Conservation (phyloP, 2,113 vertebrate genomes). For the Jaculus jaculus region DNA sequence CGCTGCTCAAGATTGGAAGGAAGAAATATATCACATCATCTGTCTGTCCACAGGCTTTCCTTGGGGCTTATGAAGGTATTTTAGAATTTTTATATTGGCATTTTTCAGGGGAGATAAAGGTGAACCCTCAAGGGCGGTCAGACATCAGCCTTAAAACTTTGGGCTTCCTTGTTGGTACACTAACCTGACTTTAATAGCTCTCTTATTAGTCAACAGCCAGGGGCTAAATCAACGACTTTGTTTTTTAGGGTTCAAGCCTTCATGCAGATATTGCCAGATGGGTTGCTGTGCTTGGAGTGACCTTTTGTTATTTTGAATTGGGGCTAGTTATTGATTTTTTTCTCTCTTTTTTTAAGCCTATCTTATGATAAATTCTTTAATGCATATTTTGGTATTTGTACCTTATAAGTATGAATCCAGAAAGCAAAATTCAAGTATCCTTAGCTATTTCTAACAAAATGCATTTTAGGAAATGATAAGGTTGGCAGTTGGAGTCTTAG, state of each 20-base stretch:
- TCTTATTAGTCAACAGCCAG: conserved; percentile 78
- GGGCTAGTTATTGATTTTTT: conserved; percentile 79
- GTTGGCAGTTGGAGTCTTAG: conserved; percentile 89
- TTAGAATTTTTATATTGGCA: conserved; percentile 92
- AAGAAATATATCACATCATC: conserved; percentile 99
- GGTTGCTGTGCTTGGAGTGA: conserved; percentile 73
- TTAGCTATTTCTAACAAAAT: conserved; percentile 86
- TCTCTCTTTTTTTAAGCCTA: conserved; percentile 69
- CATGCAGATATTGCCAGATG: conserved; percentile 66
- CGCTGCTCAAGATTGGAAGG: conserved; percentile 96
- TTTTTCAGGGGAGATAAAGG: conserved; percentile 89
- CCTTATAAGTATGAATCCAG: conserved; percentile 78
- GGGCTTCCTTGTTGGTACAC: conserved; percentile 84
- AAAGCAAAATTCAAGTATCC: conserved; percentile 86
- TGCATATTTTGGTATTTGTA: conserved; percentile 82
- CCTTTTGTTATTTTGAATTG: conserved; percentile 78
- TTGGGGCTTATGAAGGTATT: conserved; percentile 99
- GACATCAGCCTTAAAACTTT: conserved; percentile 88
- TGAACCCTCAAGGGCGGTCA: conserved; percentile 89
- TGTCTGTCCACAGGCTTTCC: conserved; percentile 97
- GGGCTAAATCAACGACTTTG: conserved; percentile 71
- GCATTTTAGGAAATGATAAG: conserved; percentile 88
- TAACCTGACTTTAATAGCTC: conserved; percentile 82
- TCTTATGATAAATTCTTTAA: conserved; percentile 79
- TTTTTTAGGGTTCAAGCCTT: conserved; percentile 74